A percentile compares a stretch with the other conserved stretches of the same genome.
phyloP scores from a whole-genome alignment of 2,113 vertebrate species.

The Noctilio leporinus region DNA sequence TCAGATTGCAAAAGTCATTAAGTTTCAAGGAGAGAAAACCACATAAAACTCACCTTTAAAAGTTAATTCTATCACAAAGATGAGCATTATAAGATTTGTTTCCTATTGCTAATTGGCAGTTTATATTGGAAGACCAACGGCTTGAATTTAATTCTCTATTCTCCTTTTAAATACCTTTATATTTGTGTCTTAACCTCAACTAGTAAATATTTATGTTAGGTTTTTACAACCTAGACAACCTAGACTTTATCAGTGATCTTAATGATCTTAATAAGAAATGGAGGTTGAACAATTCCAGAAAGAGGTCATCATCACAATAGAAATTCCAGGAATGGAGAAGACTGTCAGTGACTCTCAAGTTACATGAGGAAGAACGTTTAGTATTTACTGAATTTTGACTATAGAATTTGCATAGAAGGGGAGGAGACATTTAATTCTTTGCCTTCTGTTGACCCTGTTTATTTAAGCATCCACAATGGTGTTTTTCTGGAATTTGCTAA shows the following conservation, averaged over 20 bases:
- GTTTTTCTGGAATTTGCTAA: background rate
- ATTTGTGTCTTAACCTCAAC: background rate
- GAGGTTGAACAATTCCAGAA: background rate
- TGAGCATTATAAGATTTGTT: background rate
- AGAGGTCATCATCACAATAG: background rate
- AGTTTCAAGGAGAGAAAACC: background rate
- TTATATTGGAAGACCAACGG: background rate
- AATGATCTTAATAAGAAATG: background rate
- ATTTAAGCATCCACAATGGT: background rate
- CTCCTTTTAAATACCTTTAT: background rate
- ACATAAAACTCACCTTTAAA: background rate
- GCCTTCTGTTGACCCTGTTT: background rate
- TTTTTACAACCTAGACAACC: background rate
- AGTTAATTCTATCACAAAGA: background rate
- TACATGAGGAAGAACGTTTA: background rate
- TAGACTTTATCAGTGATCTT: background rate
- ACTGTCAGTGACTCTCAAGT: background rate
- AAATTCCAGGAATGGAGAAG: background rate
- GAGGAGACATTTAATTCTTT: background rate
- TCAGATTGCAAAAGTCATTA: background rate
- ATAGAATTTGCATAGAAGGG: background rate
- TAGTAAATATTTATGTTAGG: background rate
- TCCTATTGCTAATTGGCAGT: background rate
- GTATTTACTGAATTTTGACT: background rate
- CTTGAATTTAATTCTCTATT: background rate